Percentiles rank a stretch among this genome's conserved stretches.
Evolutionary conservation across 2,113 vertebrate species (phyloP).

Genomic region (Actenoides hombroni): DNA sequence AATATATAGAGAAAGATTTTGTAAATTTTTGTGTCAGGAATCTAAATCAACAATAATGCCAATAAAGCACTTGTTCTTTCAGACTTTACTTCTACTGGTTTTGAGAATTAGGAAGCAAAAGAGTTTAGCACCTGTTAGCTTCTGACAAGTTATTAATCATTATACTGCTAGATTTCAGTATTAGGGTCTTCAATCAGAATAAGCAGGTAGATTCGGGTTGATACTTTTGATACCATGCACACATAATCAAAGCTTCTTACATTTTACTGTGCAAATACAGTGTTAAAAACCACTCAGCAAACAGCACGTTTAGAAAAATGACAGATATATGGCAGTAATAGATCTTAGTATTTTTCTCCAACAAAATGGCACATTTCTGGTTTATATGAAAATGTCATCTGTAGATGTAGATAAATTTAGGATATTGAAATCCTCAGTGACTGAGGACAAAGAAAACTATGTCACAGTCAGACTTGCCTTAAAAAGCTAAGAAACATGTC

Average conservation of each 20-base stretch:
- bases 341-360: neutral
- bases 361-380: neutral
- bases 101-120: neutral
- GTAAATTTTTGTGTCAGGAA: neutral
- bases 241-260: neutral
- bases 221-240: neutral
- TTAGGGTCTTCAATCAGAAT: neutral
- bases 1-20: neutral
- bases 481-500: neutral
- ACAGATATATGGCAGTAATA: neutral
- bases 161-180: constrained; percentile 1
- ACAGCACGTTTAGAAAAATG: neutral
- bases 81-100: neutral
- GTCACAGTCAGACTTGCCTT: neutral
- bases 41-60: neutral
- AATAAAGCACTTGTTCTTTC: neutral
- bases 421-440: neutral
- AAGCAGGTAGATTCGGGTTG: neutral
- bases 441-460: neutral
- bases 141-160: neutral
- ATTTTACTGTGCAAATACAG: neutral
- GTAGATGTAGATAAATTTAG: neutral
- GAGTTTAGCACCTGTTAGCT: neutral
- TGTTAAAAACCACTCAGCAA: neutral
- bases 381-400: neutral